A percentile compares a stretch with the other conserved stretches of the same genome.
phyloP scores from a whole-genome alignment of 2,113 vertebrate genomes.

The Tretioscincus oriximinensis region DNA sequence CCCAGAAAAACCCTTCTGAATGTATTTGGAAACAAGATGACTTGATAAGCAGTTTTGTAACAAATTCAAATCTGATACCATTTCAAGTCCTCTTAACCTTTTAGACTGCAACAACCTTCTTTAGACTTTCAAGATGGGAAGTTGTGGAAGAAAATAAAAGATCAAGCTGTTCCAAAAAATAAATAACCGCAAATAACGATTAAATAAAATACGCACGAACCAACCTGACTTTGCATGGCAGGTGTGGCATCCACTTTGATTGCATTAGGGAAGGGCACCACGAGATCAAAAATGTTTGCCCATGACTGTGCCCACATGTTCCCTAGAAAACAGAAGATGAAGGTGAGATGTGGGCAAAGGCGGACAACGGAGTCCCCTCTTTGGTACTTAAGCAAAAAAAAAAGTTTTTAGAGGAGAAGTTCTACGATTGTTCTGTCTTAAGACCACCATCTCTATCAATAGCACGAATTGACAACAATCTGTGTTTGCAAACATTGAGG shows the following conservation, averaged over 20 bases:
- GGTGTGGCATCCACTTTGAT: constrained; percentile 90
- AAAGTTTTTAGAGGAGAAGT: neutral
- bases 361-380: neutral
- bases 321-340: constrained; percentile 71
- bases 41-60: too few relatives aligned
- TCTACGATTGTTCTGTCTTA: neutral
- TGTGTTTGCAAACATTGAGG: neutral
- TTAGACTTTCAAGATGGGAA: neutral
- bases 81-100: neutral
- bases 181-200: neutral
- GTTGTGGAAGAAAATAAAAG: neutral
- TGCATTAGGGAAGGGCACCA: constrained; percentile 83
- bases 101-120: neutral
- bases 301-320: constrained; percentile 99
- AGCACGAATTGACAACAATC: neutral
- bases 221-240: constrained; percentile 88
- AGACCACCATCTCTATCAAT: neutral
- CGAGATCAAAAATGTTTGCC: constrained; percentile 90
- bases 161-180: neutral
- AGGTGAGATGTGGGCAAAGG: accelerated
- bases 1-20: neutral
- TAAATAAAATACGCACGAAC: neutral
- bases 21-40: neutral
- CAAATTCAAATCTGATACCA: neutral
- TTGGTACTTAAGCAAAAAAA: neutral